A percentile compares a stretch with the other conserved stretches of the same genome.
phyloP scores from a whole-genome alignment of 1,140 invertebrate genomes.

The Drosophila tsacasi region DNA sequence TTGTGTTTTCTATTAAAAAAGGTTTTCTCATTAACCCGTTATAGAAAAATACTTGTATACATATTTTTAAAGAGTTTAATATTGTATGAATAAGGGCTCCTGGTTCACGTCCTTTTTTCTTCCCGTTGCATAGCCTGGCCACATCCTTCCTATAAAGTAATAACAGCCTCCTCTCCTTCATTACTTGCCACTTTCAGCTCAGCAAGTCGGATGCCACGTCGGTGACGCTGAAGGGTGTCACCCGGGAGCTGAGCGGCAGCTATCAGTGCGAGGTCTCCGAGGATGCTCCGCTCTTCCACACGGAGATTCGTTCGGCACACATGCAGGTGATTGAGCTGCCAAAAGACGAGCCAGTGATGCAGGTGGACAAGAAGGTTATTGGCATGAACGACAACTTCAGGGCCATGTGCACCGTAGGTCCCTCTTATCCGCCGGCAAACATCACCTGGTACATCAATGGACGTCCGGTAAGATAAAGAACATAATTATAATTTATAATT shows the following conservation, averaged over 20 bases:
- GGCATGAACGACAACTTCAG: constrained; percentile 80
- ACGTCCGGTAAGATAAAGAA: constrained; percentile 86
- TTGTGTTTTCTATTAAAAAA: background rate
- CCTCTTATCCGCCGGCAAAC: constrained; percentile 89
- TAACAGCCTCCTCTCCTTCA: constrained; percentile 1
- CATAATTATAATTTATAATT: background rate
- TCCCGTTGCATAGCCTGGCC: background rate
- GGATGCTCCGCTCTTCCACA: constrained; percentile 90
- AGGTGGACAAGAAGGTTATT: constrained; percentile 83
- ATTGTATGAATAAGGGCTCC: background rate
- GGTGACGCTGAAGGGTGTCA: constrained; percentile 88
- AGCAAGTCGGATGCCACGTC: constrained; percentile 88
- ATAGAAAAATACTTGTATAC: too few species aligned
- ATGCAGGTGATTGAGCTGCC: constrained; percentile 88
- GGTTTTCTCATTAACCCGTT: too few species aligned
- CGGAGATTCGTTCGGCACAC: constrained; percentile 88
- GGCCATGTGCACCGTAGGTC: constrained; percentile 86
- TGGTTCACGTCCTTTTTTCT: too few species aligned
- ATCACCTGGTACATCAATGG: constrained; percentile 90
- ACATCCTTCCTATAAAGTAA: background rate
- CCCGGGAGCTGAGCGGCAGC: constrained; percentile 88
- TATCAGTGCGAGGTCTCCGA: constrained; percentile 91
- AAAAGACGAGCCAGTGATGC: constrained; percentile 81
- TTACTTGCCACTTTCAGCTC: constrained; percentile 85
- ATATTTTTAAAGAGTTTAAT: background rate